Conservation (phyloP, 2,113 vertebrate genomes). For the Phylloscopus whistleri region DNA sequence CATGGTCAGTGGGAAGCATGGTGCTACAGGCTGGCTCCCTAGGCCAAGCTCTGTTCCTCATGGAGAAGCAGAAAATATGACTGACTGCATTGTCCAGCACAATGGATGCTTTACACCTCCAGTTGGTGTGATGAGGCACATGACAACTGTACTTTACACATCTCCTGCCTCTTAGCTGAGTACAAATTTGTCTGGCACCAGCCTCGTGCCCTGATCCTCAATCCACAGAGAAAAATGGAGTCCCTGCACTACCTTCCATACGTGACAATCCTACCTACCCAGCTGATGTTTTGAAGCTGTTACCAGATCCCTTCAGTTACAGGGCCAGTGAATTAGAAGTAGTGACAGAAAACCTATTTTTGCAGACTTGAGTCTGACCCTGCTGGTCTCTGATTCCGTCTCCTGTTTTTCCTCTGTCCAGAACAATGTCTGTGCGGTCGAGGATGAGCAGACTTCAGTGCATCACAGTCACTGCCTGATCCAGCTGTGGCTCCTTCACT, state of each 20-base stretch:
- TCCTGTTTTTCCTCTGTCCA: background rate
- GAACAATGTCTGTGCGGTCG: background rate
- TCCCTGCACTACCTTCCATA: background rate
- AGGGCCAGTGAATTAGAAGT: background rate
- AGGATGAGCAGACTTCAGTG: background rate
- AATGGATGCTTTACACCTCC: background rate
- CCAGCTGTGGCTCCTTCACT: background rate
- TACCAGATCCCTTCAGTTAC: background rate
- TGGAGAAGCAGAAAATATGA: background rate
- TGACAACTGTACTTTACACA: background rate
- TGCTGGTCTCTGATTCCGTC: background rate
- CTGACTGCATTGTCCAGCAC: background rate
- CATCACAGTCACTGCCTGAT: rapidly evolving
- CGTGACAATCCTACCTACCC: background rate
- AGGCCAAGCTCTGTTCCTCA: background rate
- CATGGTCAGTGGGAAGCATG: background rate
- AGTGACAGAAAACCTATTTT: background rate
- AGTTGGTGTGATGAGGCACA: background rate
- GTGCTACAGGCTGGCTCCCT: background rate
- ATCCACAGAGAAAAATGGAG: background rate
- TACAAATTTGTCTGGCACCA: background rate
- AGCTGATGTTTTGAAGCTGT: background rate
- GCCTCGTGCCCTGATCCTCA: rapidly evolving
- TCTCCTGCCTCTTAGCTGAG: background rate
- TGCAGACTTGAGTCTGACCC: background rate